These are phyloP conservation scores for Clivina fossor DNA, from an alignment of 2,888 invertebrate species.

Conservation along the genomic window DNA sequence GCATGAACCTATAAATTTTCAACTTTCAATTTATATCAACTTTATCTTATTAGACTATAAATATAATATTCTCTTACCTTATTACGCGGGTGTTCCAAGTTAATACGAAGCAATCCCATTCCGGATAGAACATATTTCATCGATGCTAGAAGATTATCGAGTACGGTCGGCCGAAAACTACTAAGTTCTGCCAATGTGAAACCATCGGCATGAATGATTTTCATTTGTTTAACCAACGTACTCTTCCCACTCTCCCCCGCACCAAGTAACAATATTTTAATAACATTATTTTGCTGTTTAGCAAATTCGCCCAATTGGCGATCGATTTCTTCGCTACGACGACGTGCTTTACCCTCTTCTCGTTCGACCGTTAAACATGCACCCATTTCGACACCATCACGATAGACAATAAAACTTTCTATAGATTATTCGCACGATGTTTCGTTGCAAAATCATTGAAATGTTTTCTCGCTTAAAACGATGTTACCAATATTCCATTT, in stretches of 20 bases:
- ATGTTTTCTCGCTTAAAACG: too few species aligned
- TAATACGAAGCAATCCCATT: constrained; percentile 65
- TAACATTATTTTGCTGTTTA: constrained; percentile 61
- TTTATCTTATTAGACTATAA: too few species aligned
- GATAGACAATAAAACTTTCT: constrained; percentile 32
- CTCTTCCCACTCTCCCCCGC: constrained; percentile 70
- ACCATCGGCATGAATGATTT: constrained; percentile 68
- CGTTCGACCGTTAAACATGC: constrained; percentile 64
- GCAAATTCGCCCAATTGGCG: constrained; percentile 60
- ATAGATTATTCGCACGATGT: constrained; percentile 9
- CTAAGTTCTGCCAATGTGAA: constrained; percentile 63
- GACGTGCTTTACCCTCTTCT: constrained; percentile 61
- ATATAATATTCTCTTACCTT: constrained; percentile 49
- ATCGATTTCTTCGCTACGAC: constrained; percentile 64
- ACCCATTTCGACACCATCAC: constrained; percentile 58
- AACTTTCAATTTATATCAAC: constrained; percentile 11
- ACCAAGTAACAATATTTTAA: constrained; percentile 64
- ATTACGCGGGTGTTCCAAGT: constrained; percentile 62
- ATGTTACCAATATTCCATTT: constrained; percentile 1
- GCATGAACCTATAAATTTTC: constrained; percentile 52
- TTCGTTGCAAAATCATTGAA: constrained; percentile 19
- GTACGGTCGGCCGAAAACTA: constrained; percentile 64
- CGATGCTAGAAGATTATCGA: constrained; percentile 65
- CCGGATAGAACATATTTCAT: constrained; percentile 69
- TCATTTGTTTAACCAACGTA: constrained; percentile 70